These are phyloP conservation scores for Heterochromis multidens DNA, from an alignment of 2,113 vertebrate genomes.

Conservation along the genomic window DNA sequence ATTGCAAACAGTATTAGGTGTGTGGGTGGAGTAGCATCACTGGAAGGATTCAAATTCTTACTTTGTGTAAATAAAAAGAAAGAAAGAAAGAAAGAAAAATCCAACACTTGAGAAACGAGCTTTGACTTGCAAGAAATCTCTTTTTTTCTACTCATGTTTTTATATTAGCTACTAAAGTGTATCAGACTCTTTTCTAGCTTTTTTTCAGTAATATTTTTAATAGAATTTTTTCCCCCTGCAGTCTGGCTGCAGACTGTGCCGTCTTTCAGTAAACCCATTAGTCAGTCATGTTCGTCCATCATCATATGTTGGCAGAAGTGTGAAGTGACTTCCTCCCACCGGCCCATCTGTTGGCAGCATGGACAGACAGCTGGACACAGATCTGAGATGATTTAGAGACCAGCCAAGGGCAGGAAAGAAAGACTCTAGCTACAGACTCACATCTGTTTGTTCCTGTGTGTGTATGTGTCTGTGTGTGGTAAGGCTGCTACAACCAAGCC, in stretches of 20 bases:
- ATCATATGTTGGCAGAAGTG: constrained; percentile 10
- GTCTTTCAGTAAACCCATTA: constrained; percentile 18
- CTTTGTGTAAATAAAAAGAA: neutral
- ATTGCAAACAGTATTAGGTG: neutral
- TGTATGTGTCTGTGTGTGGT: neutral
- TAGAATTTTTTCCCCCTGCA: neutral
- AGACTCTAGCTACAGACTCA: neutral
- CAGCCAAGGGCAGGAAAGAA: neutral
- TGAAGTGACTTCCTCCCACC: constrained; percentile 15
- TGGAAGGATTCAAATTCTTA: neutral
- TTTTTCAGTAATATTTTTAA: neutral
- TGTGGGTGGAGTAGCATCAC: neutral
- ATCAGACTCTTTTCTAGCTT: neutral
- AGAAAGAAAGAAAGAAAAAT: neutral
- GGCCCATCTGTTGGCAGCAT: constrained; percentile 25
- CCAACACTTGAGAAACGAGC: neutral
- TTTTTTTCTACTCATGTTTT: neutral
- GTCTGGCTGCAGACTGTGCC: neutral
- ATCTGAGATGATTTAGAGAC: constrained; percentile 11
- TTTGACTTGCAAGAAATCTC: neutral
- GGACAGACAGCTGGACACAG: constrained; percentile 39
- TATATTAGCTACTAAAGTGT: neutral
- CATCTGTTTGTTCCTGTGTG: neutral
- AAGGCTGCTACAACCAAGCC: neutral
- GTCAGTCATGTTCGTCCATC: neutral